phyloP scores from a whole-genome alignment of 2,888 invertebrate species.

The Drosophila antonietae region DNA sequence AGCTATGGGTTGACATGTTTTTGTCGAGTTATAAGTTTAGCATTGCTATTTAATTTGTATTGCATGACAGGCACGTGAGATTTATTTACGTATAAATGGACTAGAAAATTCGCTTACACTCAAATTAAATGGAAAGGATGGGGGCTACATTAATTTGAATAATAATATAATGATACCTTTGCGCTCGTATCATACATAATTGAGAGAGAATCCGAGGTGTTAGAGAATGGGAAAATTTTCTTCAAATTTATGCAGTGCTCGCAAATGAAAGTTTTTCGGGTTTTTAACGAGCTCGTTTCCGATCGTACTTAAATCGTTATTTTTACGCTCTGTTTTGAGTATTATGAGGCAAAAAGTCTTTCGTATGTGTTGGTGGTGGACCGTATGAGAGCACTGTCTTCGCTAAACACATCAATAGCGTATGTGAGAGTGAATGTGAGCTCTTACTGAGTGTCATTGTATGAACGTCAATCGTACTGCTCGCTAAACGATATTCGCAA shows the following conservation, averaged over 20 bases:
- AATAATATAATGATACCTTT: neutral
- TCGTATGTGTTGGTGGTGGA: too few species aligned
- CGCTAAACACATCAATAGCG: too few species aligned
- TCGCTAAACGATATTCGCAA: too few species aligned
- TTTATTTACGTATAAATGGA: neutral
- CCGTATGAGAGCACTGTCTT: too few species aligned
- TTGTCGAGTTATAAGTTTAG: conserved; percentile 39
- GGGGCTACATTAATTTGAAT: neutral
- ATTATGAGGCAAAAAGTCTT: too few species aligned
- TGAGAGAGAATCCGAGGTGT: neutral
- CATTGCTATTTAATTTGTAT: conserved; percentile 42
- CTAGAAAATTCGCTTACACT: conserved; percentile 1
- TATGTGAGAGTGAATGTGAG: too few species aligned
- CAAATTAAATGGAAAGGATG: conserved; percentile 5
- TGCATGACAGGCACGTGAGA: conserved; percentile 41
- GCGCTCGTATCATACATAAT: neutral
- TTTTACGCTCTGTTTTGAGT: too few species aligned
- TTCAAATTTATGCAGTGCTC: neutral
- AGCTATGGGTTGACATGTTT: conserved; percentile 4
- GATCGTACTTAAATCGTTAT: too few species aligned
- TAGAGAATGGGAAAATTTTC: neutral
- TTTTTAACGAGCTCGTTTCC: too few species aligned
- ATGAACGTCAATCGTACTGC: too few species aligned
- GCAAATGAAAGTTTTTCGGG: too few species aligned
- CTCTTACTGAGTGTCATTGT: too few species aligned